A percentile compares a stretch with the other conserved stretches of the same genome.
Evolutionary conservation across 2,888 invertebrate genomes (phyloP).

Genomic region (Terebella lapidaria): DNA sequence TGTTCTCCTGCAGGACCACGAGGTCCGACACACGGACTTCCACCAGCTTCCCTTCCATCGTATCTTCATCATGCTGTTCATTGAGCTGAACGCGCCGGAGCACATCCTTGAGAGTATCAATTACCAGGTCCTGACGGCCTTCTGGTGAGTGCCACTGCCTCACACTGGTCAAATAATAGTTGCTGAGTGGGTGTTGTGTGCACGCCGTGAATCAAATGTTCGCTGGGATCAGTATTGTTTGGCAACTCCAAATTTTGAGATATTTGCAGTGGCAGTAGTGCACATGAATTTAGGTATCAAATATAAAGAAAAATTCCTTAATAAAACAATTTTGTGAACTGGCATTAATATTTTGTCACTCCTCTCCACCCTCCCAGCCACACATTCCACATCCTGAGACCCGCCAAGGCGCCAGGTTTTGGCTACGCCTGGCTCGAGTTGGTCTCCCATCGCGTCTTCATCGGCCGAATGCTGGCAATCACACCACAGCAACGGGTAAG

Average conservation of each 20-base stretch:
- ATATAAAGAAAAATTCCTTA: too few relatives aligned
- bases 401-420: conserved; percentile 90
- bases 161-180: neutral
- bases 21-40: conserved; percentile 81
- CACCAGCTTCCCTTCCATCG: conserved; percentile 97
- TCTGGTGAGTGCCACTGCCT: conserved; percentile 61
- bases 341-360: too few relatives aligned
- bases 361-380: too few relatives aligned
- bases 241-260: too few relatives aligned
- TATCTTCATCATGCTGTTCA: conserved; percentile 90
- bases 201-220: too few relatives aligned
- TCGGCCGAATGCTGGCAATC: conserved; percentile 81
- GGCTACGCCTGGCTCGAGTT: conserved; percentile 98
- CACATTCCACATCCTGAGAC: conserved; percentile 86
- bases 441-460: conserved; percentile 92
- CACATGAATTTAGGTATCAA: too few relatives aligned
- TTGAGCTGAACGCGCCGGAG: conserved; percentile 88
- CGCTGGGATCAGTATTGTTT: too few relatives aligned
- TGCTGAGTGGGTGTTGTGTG: too few relatives aligned
- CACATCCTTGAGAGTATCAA: conserved; percentile 85
- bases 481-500: conserved; percentile 70
- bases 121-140: conserved; percentile 82
- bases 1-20: conserved; percentile 92
- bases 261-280: too few relatives aligned
- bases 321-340: too few relatives aligned